Conservation (phyloP, 2,113 vertebrate species). For the Dermatemys mawii region DNA sequence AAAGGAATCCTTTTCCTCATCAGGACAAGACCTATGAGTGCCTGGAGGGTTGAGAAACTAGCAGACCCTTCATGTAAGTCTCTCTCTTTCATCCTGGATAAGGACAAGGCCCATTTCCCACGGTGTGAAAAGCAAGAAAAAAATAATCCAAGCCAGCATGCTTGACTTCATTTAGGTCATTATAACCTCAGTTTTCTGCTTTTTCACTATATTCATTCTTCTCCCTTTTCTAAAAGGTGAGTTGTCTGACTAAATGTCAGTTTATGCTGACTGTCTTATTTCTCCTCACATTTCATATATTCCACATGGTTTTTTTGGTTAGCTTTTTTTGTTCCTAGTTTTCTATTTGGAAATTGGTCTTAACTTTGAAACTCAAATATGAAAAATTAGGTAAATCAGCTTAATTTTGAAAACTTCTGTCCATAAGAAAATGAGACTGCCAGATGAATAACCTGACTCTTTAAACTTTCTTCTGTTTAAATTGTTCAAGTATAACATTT, state of each 20-base stretch:
- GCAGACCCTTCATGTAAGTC: neutral
- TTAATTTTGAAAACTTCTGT: neutral
- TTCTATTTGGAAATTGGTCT: neutral
- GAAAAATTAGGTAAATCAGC: neutral
- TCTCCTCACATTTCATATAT: too few species aligned
- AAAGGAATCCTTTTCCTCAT: neutral
- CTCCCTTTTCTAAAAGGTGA: neutral
- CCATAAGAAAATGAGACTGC: neutral
- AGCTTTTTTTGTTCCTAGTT: neutral
- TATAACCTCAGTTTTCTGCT: neutral
- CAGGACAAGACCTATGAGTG: too few species aligned
- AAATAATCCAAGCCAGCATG: neutral
- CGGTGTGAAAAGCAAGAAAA: neutral
- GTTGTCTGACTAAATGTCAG: neutral
- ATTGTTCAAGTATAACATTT: neutral
- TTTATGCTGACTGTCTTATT: neutral
- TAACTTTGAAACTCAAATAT: neutral
- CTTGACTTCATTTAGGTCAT: neutral
- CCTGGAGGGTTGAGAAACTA: too few species aligned
- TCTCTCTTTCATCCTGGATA: neutral
- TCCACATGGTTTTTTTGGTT: too few species aligned
- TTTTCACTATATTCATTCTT: neutral
- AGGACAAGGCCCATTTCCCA: neutral
- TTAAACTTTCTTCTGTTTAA: neutral
- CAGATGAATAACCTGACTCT: neutral